Conservation (phyloP, 2,888 invertebrate genomes). For the Sepioteuthis lessoniana region DNA sequence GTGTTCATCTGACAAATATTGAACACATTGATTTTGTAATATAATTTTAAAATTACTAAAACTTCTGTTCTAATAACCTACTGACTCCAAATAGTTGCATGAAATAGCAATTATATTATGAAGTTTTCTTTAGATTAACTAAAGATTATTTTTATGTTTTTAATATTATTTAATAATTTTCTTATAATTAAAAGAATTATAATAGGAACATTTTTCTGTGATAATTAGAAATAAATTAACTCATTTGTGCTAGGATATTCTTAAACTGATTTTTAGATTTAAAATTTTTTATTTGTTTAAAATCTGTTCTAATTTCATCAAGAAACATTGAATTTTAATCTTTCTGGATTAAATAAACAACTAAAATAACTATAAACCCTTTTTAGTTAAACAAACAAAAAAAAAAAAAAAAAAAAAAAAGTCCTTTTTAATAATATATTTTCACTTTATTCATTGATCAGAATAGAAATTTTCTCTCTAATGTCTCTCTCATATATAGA, state of each 20-base stretch:
- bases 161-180: not conserved
- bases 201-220: not conserved
- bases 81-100: not conserved
- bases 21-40: no score
- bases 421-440: not conserved
- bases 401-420: not conserved
- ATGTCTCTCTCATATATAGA: no score
- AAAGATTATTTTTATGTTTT: not conserved
- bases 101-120: not conserved
- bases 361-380: not conserved
- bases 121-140: not conserved
- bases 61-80: no score
- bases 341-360: not conserved
- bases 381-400: not conserved
- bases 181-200: not conserved
- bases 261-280: not conserved
- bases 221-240: not conserved
- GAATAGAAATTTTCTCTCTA: not conserved
- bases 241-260: not conserved
- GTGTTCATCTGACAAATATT: no score
- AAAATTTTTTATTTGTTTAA: not conserved
- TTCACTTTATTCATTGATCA: not conserved
- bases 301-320: not conserved
- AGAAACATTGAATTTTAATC: not conserved
- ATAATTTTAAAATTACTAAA: no score